Percentiles rank a stretch among this genome's conserved stretches.
These are phyloP conservation scores for Syngnathus scovelli DNA, from an alignment of 2,113 vertebrate genomes.

Conservation along the genomic window DNA sequence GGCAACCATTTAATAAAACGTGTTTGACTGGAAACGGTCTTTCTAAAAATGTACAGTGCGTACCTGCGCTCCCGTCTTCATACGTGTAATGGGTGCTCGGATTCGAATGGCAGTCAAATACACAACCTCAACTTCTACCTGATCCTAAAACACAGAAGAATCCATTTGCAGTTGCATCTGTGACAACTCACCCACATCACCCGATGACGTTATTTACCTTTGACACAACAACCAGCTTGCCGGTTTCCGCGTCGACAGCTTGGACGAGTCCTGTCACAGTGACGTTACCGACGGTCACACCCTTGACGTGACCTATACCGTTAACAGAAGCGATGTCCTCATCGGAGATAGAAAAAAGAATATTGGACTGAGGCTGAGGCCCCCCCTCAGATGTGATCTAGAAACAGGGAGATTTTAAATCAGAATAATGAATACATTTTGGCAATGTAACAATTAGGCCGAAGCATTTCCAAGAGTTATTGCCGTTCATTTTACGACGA, in stretches of 20 bases:
- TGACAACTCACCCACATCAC: background rate
- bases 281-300: constrained; percentile 73
- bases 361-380: constrained; percentile 93
- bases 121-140: constrained; percentile 89
- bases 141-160: constrained; percentile 70
- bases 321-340: constrained; percentile 73
- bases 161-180: background rate
- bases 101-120: constrained; percentile 82
- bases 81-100: constrained; percentile 82
- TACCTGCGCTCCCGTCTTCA: constrained; percentile 85
- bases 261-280: constrained; percentile 83
- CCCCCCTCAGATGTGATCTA: constrained; percentile 94
- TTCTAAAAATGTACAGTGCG: background rate
- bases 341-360: constrained; percentile 82
- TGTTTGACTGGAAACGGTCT: background rate
- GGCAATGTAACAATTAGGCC: background rate
- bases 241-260: constrained; percentile 86
- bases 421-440: background rate
- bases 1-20: background rate
- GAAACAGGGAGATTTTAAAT: constrained; percentile 10
- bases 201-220: constrained; percentile 71
- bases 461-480: background rate
- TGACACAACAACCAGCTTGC: constrained; percentile 82
- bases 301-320: constrained; percentile 76
- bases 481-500: background rate